Evolutionary conservation across 1,140 invertebrate genomes (phyloP), one percentile per base, ranked within the genome.

Genomic region (Nixonia krombeini): DNA sequence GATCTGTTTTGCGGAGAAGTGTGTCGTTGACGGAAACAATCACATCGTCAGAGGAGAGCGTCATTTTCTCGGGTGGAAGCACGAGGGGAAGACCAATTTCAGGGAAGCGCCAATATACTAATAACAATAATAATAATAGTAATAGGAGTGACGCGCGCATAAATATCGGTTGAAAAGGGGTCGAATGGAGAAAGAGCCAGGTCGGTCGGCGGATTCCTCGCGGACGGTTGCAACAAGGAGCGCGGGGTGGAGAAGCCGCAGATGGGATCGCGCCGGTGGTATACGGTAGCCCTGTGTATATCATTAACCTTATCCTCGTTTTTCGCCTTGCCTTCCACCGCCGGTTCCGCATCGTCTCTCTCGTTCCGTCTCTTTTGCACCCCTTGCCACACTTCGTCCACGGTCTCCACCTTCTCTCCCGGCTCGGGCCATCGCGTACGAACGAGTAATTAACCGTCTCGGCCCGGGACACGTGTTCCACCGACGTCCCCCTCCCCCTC

Each of bases 381-480:
- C 42, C 29, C 42, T 66, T 26, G 40, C 47, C n/a, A 51, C 35
- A 5, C 66, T 55, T 64, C 49, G 37, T 41, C 42, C 63, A 5
- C 53, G 26, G 44, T 47, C 63, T 68, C 68, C 75, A 64, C 62
- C 33, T 37, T 12, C 15, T 16, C 66, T 42, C 55, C 44, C 72
- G 44, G 37, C 57, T 61, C 50, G 45, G 38, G 26, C 61, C 72
- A 71, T 72, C 66, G 58, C 66, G 79, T 79, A 80, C 80, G 82
- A 84, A 84, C 82, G 80, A 83, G 82, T 84, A 84, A 84, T 84
- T 84, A 84, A 84, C 66, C 57, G 56, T 74, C 59, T 58, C 58
- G 58, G 47, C 44, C 33, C 50, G 46, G 59, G 58, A 69, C 66
- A 69, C 46, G 82, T 84, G 82, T 83, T 83, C 70, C n/a, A n/a